Conservation (phyloP, 2,113 vertebrate species). For the Bubalus kerabau region DNA sequence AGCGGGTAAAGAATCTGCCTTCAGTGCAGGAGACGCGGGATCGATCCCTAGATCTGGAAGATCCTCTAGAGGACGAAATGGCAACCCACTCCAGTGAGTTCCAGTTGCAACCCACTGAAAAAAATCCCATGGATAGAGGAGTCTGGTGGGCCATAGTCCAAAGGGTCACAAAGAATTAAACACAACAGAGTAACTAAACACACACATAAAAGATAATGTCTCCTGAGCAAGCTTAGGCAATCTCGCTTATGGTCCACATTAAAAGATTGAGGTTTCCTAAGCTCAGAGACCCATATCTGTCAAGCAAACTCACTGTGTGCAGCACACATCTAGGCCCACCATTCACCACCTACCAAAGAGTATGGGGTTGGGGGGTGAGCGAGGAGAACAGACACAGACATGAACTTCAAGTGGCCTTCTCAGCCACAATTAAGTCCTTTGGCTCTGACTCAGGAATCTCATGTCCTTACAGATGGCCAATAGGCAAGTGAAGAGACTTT, state of each 20-base stretch:
- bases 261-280: neutral
- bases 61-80: neutral
- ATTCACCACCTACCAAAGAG: accelerated
- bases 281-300: neutral
- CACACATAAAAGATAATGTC: neutral
- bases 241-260: neutral
- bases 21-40: neutral
- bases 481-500: neutral
- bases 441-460: neutral
- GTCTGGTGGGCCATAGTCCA: neutral
- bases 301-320: neutral
- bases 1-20: neutral
- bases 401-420: neutral
- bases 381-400: neutral
- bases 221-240: neutral
- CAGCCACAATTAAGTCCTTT: neutral
- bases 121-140: neutral
- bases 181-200: neutral
- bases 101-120: neutral
- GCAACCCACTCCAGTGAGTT: neutral
- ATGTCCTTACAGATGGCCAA: neutral
- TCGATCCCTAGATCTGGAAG: neutral
- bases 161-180: neutral
- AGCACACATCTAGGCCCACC: neutral
- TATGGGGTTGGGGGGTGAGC: accelerated